Conservation (phyloP, 2,113 vertebrate species). For the Hemicordylus capensis region DNA sequence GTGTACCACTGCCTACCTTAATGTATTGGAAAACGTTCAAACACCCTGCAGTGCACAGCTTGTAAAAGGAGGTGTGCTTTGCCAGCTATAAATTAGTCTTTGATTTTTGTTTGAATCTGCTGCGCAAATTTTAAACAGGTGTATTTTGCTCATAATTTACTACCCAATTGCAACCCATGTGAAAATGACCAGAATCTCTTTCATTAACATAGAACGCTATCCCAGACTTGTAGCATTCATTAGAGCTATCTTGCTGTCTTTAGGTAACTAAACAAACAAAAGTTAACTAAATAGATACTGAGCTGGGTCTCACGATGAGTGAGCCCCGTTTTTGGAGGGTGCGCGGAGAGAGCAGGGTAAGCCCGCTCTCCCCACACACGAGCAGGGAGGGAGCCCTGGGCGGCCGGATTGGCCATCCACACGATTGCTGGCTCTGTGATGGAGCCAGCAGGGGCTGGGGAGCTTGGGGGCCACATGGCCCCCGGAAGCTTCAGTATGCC, state of each 20-base stretch:
- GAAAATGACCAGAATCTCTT: background rate
- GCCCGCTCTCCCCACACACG: no score
- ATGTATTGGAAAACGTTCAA: slow-evolving; percentile 25
- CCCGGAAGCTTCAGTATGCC: no score
- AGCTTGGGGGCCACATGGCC: no score
- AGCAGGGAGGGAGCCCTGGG: no score
- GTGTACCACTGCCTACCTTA: background rate
- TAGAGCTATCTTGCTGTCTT: background rate
- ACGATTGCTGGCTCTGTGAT: no score
- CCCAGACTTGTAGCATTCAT: background rate
- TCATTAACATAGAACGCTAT: background rate
- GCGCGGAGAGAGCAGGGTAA: no score
- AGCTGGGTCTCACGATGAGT: no score
- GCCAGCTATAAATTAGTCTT: slow-evolving; percentile 26
- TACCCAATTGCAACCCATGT: background rate
- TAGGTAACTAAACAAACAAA: no score
- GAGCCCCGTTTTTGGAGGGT: no score
- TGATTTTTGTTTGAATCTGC: slow-evolving; percentile 1
- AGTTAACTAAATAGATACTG: no score
- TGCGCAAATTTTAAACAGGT: slow-evolving; percentile 14
- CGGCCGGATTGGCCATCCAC: no score
- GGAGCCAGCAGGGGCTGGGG: no score
- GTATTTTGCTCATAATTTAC: slow-evolving; percentile 30
- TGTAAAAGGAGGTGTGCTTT: background rate
- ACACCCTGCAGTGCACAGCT: background rate